These are phyloP conservation scores for Euwallacea fornicatus DNA, from an alignment of 1,140 invertebrate genomes.

Conservation along the genomic window DNA sequence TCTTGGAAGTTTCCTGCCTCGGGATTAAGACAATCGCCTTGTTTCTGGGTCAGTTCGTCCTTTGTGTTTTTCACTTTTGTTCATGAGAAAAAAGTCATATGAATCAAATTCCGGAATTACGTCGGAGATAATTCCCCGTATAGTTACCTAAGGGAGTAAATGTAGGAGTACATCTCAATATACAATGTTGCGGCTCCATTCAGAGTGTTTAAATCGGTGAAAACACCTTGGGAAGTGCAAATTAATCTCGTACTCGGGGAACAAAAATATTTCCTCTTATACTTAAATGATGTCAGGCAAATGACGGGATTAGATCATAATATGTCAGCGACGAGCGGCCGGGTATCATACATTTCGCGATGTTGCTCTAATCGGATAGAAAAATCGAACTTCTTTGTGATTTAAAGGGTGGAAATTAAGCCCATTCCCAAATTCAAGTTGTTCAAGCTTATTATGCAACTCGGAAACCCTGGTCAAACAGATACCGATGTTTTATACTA, in stretches of 20 bases:
- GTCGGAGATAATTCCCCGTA: background rate
- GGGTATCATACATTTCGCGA: too few relatives aligned
- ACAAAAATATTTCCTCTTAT: constrained; percentile 37
- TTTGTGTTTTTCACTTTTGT: too few relatives aligned
- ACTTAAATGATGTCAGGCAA: constrained; percentile 34
- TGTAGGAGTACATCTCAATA: constrained; percentile 27
- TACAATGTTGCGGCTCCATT: constrained; percentile 33
- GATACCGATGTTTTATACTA: too few relatives aligned
- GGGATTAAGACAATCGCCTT: constrained; percentile 4
- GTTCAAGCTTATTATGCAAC: too few relatives aligned
- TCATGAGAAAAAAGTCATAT: too few relatives aligned
- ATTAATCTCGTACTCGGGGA: constrained; percentile 34
- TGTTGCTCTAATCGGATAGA: too few relatives aligned
- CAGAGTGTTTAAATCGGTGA: constrained; percentile 34
- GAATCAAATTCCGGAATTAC: background rate
- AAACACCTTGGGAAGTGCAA: constrained; percentile 39
- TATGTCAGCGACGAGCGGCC: constrained; percentile 5
- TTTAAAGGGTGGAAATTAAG: too few relatives aligned
- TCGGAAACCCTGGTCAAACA: too few relatives aligned
- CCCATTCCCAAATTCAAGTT: too few relatives aligned
- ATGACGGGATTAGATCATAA: constrained; percentile 33
- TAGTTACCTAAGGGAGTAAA: constrained; percentile 21
- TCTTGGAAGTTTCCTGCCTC: background rate
- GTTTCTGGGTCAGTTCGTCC: too few relatives aligned
- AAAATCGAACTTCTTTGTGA: too few relatives aligned